Base-by-base conservation (phyloP, 2,888 invertebrate genomes). In the Morpho deidamia region DNA sequence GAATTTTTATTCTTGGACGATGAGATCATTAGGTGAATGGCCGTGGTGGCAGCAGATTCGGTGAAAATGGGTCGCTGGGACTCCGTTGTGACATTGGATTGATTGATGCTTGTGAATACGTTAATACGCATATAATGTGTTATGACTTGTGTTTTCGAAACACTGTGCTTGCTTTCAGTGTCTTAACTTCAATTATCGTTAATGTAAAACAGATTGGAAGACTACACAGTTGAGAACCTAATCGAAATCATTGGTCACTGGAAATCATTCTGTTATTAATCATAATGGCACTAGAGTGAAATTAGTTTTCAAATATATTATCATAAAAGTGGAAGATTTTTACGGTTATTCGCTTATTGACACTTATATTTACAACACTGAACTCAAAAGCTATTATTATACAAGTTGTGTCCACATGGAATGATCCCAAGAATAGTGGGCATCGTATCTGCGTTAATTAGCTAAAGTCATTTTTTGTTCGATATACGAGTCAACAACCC, bases 11-110 rank as follows among this genome's bases (percentile, higher is more conserved):
- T 84, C 78, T 81, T 73, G 81, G 76, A 65, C 84, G 82, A 81
- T 88, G 87, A 87, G 80, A 83, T 88, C 87, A 88, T 76, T 76
- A 73, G 86, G 83, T 87, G 86, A 87, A 87, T 67, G 87, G 72
- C 84, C 85, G 79, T 69, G 69, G 68, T 61, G 63, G 55, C 66
- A 68, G 63, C 69, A 66, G 64, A 66, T 69, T 74, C 67, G 62
- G 62, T 62, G 66, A 63, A 83, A 79, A 80, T 82, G 68, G 86
- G 83, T 80, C 83, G 78, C 64, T 74, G 74, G 78, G 78, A 78
- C 77, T 78, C 67, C 68, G 68, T 72, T 73, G 73, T 83, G 83
- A 81, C 83, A 84, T 81, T 84, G 81, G 78, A 76, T 63, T 64
- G 64, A 67, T 66, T 62, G 65, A 63, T 65, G 56, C 42, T 50